A percentile compares a stretch with the other conserved stretches of the same genome.
Conservation (phyloP, 2,113 vertebrate species). For the Helogale parvula region DNA sequence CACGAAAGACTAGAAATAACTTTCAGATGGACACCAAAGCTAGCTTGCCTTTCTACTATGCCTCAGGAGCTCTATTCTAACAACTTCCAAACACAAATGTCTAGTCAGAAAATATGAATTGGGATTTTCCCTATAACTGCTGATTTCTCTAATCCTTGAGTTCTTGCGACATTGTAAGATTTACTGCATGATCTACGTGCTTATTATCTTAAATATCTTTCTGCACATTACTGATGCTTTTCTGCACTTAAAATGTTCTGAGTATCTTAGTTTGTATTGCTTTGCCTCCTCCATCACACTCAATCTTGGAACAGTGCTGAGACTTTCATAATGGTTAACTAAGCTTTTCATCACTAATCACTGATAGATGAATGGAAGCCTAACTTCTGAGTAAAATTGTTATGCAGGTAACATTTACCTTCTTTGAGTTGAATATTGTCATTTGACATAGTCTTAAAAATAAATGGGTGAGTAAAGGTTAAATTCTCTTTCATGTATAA, state of each 20-base stretch:
- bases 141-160: not conserved
- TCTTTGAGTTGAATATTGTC: not conserved
- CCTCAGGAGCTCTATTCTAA: not conserved
- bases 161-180: not conserved
- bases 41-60: not conserved
- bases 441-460: not conserved
- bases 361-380: not conserved
- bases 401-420: not conserved
- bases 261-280: not conserved
- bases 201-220: slow-evolving; percentile 1
- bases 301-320: not conserved
- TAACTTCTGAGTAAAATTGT: not conserved
- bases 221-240: not conserved
- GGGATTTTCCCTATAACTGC: not conserved
- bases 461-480: not conserved
- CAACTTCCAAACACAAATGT: not conserved
- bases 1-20: slow-evolving; percentile 30
- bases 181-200: not conserved
- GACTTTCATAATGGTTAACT: not conserved
- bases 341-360: not conserved
- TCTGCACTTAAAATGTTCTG: not conserved
- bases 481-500: slow-evolving; percentile 11
- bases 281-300: not conserved
- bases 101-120: not conserved
- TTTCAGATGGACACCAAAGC: not conserved